Conservation (phyloP, 2,888 invertebrate genomes). For the Hyposoter dolosus region DNA sequence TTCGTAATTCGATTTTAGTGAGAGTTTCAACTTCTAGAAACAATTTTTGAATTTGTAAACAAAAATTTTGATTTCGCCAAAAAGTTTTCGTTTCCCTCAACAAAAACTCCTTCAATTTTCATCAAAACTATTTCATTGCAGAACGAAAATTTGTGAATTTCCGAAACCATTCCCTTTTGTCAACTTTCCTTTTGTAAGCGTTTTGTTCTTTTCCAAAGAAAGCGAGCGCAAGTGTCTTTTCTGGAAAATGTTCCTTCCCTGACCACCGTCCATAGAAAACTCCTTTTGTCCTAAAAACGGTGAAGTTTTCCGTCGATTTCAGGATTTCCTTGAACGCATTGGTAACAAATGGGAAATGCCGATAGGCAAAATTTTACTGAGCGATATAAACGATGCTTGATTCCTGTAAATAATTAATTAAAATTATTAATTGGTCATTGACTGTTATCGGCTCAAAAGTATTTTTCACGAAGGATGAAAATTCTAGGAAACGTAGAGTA, state of each 20-base stretch:
- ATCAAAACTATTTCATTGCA: not conserved
- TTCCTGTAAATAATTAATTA: not conserved
- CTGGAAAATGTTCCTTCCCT: not conserved
- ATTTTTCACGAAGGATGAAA: not conserved
- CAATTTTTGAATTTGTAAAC: not conserved
- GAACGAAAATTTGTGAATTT: not conserved
- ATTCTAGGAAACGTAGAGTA: not conserved
- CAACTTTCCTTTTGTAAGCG: not conserved
- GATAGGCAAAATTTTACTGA: not conserved
- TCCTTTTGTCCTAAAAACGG: not conserved
- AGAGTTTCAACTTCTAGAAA: not conserved
- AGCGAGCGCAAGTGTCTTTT: not conserved
- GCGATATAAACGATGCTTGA: not conserved
- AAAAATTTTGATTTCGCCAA: not conserved
- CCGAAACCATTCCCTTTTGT: not conserved
- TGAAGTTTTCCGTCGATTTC: not conserved
- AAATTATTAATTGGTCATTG: not conserved
- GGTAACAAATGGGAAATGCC: not conserved
- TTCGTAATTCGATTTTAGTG: not conserved
- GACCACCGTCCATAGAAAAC: not conserved
- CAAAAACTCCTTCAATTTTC: not conserved
- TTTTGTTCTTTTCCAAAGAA: not conserved
- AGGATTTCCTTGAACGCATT: not conserved
- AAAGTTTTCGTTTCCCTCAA: not conserved
- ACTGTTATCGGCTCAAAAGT: not conserved